phyloP scores from a whole-genome alignment of 2,888 invertebrate genomes.

The Abrostola tripartita region DNA sequence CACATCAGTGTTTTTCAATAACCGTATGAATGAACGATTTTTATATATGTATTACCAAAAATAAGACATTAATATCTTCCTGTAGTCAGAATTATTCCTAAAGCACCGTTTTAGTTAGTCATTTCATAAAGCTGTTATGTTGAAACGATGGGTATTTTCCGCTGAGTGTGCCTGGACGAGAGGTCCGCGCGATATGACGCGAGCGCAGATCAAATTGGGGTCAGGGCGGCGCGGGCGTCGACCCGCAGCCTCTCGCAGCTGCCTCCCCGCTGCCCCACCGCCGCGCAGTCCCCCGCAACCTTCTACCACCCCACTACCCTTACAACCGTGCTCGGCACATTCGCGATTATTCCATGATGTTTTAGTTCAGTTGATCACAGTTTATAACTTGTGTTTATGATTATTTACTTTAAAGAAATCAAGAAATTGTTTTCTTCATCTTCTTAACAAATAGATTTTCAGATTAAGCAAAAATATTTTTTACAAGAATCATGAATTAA shows the following conservation, averaged over 20 bases:
- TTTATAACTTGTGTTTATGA: slow-evolving; percentile 1
- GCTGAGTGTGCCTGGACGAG: slow-evolving; percentile 83
- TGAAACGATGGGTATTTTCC: slow-evolving; percentile 85
- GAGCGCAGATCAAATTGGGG: slow-evolving; percentile 84
- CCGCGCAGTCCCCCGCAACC: slow-evolving; percentile 57
- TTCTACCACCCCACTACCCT: slow-evolving; percentile 54
- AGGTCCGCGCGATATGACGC: slow-evolving; percentile 87
- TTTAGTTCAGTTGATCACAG: slow-evolving; percentile 23
- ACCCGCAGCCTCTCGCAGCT: slow-evolving; percentile 82
- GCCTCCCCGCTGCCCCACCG: slow-evolving; percentile 61
- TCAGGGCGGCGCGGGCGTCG: slow-evolving; percentile 88
- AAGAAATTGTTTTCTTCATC: background rate
- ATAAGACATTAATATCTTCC: slow-evolving; percentile 17
- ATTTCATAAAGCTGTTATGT: slow-evolving; percentile 61
- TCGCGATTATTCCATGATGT: slow-evolving; percentile 57
- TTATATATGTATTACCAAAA: background rate
- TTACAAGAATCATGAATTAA: background rate
- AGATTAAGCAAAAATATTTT: slow-evolving; percentile 1
- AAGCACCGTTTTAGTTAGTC: slow-evolving; percentile 53
- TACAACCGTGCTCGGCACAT: slow-evolving; percentile 45
- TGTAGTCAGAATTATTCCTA: slow-evolving; percentile 20
- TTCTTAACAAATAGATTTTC: background rate
- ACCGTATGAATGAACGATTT: background rate
- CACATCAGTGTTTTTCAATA: background rate
- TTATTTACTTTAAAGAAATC: background rate